Conservation (phyloP, 2,797 vertebrate species). For the Ibycter americanus region DNA sequence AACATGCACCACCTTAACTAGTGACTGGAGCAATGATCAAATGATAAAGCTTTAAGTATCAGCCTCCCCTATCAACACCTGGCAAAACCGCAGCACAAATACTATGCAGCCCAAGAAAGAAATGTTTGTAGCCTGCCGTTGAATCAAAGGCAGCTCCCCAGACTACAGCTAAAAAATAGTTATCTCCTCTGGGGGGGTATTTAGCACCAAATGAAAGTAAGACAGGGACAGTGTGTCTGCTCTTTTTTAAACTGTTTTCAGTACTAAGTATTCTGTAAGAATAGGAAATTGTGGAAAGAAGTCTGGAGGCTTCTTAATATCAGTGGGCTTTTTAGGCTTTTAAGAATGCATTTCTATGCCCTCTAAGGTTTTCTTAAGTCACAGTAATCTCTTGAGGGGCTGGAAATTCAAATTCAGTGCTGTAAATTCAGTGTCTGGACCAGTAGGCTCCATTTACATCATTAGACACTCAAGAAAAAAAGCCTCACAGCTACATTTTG, state of each 20-base stretch:
- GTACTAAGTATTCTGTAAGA: not conserved
- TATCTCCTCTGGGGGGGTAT: not conserved
- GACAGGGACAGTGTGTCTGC: not conserved
- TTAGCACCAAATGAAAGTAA: constrained; percentile 6
- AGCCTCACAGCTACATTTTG: not conserved
- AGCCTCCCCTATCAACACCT: not conserved
- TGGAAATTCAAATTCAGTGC: constrained; percentile 3
- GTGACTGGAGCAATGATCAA: not conserved
- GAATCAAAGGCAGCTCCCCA: not conserved
- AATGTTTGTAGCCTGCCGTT: not conserved
- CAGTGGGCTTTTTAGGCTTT: not conserved
- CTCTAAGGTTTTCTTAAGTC: constrained; percentile 7
- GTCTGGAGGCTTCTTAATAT: not conserved
- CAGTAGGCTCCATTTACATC: constrained; percentile 1
- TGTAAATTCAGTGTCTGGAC: constrained; percentile 19
- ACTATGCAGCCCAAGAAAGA: not conserved
- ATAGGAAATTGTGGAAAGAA: not conserved
- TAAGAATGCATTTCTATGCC: constrained; percentile 4
- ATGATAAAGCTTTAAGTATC: not conserved
- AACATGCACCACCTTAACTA: not conserved
- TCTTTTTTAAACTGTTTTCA: not conserved
- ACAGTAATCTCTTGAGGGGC: not conserved
- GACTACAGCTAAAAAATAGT: not conserved
- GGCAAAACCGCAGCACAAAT: not conserved
- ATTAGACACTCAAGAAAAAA: not conserved